phyloP scores from a whole-genome alignment of 2,113 vertebrate genomes.

The Cinclus mexicanus region DNA sequence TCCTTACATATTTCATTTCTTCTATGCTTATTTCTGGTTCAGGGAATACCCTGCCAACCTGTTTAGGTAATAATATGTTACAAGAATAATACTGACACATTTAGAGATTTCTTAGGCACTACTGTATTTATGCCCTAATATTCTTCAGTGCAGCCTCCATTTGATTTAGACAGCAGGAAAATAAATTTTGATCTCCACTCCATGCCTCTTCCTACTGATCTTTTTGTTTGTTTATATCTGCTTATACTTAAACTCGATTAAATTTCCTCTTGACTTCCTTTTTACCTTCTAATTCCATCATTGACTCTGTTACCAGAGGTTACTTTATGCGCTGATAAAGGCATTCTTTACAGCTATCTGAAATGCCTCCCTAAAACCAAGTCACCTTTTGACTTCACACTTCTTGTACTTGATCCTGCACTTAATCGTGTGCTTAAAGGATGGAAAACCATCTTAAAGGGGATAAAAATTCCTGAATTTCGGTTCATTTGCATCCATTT shows the following conservation, averaged over 20 bases:
- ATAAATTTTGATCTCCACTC: not conserved
- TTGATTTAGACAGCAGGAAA: not conserved
- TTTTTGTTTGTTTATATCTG: not conserved
- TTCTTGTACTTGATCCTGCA: not conserved
- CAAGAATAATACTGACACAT: not conserved
- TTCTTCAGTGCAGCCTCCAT: not conserved
- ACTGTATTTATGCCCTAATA: not conserved
- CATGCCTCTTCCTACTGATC: not conserved
- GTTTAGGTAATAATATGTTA: not conserved
- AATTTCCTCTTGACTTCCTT: not conserved
- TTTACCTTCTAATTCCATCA: not conserved
- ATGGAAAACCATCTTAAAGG: not conserved
- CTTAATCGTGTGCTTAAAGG: not conserved
- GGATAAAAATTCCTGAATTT: not conserved
- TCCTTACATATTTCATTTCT: not conserved
- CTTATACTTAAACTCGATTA: not conserved
- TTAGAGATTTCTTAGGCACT: not conserved
- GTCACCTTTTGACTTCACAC: not conserved
- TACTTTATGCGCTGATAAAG: not conserved
- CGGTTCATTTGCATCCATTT: not conserved
- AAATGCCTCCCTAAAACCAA: not conserved
- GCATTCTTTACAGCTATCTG: not conserved
- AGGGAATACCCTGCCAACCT: rapidly evolving
- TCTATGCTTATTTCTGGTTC: not conserved
- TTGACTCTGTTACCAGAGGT: not conserved